phyloP scores from a whole-genome alignment of 2,888 invertebrate genomes.

The Mesopsocus fuscifrons region DNA sequence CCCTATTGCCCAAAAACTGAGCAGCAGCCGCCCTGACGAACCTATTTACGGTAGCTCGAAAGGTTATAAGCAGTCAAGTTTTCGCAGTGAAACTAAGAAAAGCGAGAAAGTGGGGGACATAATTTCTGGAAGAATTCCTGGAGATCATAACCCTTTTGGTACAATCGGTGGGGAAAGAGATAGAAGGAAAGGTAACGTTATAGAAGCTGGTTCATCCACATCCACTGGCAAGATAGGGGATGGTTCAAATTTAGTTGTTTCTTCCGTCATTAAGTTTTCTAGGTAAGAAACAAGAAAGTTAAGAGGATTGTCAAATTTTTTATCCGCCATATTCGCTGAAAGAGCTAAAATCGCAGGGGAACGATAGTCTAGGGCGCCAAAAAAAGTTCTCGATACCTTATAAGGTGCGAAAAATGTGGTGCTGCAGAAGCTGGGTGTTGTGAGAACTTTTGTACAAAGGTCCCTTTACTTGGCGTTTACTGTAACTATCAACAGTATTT shows the following conservation, averaged over 20 bases:
- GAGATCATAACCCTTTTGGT: conserved; percentile 1
- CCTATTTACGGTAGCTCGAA: background rate
- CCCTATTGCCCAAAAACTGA: background rate
- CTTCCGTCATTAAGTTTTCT: conserved; percentile 7
- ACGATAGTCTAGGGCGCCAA: too few species aligned
- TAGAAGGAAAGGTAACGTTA: conserved; percentile 2
- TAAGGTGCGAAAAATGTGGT: too few species aligned
- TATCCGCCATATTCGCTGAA: too few species aligned
- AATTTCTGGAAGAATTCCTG: conserved; percentile 2
- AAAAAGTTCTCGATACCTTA: too few species aligned
- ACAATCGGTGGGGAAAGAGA: conserved; percentile 1
- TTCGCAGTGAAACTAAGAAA: background rate
- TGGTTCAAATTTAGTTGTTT: conserved; percentile 5
- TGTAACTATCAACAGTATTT: too few species aligned
- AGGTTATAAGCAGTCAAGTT: background rate
- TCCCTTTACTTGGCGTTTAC: too few species aligned
- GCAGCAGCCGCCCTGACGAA: background rate
- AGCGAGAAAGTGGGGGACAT: conserved; percentile 1
- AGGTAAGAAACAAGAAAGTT: too few species aligned
- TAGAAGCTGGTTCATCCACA: background rate
- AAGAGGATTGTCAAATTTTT: too few species aligned
- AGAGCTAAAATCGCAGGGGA: too few species aligned
- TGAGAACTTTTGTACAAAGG: too few species aligned
- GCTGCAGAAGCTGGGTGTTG: too few species aligned
- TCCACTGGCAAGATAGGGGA: background rate